Conservation (phyloP, 2,888 invertebrate species). For the Eupeodes luniger region DNA sequence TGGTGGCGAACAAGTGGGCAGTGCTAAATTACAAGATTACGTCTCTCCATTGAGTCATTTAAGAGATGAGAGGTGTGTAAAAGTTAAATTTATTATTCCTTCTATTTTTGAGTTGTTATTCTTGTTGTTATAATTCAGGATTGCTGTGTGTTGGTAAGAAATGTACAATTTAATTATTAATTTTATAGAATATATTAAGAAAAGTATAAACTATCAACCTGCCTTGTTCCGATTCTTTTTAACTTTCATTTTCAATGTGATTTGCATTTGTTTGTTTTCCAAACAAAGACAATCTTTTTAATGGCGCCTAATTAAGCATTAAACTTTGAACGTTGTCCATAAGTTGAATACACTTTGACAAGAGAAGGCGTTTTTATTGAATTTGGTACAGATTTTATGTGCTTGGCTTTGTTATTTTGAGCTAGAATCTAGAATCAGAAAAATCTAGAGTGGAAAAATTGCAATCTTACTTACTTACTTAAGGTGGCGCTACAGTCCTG, state of each 20-base stretch:
- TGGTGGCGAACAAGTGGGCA: conserved; percentile 36
- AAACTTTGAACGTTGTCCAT: not conserved
- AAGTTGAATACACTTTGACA: not conserved
- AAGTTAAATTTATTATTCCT: conserved; percentile 11
- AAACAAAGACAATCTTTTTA: conserved; percentile 14
- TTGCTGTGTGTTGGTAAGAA: conserved; percentile 57
- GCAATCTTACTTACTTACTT: too few relatives aligned
- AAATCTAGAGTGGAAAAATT: too few relatives aligned
- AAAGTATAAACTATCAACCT: not conserved
- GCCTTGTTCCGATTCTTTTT: not conserved
- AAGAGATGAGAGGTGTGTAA: conserved; percentile 67
- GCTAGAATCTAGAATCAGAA: too few relatives aligned
- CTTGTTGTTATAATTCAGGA: not conserved
- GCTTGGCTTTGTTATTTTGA: too few relatives aligned
- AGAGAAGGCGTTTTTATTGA: too few relatives aligned
- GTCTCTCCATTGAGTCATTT: conserved; percentile 62
- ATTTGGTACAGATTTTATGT: too few relatives aligned
- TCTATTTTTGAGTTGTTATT: not conserved
- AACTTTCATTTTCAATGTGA: conserved; percentile 24
- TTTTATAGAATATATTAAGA: not conserved
- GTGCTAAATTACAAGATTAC: conserved; percentile 65
- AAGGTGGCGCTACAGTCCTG: too few relatives aligned
- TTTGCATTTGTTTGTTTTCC: conserved; percentile 1
- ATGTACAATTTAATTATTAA: not conserved
- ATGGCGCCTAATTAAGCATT: not conserved